Conservation (phyloP, 2,113 vertebrate genomes). For the Telmatochromis brachygnathus region DNA sequence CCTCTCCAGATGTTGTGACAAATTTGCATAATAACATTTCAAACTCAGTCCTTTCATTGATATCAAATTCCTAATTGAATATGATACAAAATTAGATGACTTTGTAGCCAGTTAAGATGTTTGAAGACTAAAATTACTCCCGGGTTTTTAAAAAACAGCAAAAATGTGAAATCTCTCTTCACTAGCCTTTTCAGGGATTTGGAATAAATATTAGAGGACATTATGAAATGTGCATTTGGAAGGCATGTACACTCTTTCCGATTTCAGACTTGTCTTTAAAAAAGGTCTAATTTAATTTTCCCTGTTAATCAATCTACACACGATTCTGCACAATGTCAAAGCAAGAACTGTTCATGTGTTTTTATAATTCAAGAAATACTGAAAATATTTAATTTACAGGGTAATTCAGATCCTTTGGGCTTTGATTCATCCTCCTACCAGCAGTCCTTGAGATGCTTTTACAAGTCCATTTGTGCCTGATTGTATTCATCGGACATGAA, state of each 20-base stretch:
- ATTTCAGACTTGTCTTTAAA: background rate
- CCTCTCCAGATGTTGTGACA: background rate
- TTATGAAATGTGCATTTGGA: background rate
- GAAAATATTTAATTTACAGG: background rate
- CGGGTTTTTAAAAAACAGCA: background rate
- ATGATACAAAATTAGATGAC: background rate
- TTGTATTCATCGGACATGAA: background rate
- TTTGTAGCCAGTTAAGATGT: background rate
- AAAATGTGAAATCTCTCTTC: background rate
- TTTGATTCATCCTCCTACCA: background rate
- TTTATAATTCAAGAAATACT: background rate
- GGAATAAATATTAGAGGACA: background rate
- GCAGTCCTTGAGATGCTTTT: background rate
- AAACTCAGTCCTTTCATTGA: background rate
- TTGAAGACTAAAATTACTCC: background rate
- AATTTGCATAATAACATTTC: background rate
- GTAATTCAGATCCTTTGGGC: background rate
- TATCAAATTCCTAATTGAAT: background rate
- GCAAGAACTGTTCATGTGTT: background rate
- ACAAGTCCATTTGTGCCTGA: background rate
- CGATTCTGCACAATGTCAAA: background rate
- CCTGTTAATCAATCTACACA: background rate
- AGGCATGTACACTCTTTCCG: background rate
- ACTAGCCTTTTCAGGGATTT: background rate
- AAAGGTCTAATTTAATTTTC: background rate